Conservation (phyloP, 1,140 invertebrate species). For the Heliothis virescens region DNA sequence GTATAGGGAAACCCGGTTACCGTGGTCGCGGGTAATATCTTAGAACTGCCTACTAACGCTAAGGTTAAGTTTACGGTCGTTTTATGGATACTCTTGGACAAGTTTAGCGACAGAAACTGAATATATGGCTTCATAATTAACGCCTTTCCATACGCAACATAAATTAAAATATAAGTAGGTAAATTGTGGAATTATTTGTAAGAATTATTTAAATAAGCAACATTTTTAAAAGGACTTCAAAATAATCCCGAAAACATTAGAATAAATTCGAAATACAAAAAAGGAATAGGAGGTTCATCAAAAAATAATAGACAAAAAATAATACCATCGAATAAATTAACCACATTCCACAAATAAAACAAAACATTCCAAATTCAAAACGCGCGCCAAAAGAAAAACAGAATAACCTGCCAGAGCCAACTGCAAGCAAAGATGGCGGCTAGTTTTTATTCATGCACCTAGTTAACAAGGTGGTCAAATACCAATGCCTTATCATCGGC, state of each 20-base stretch:
- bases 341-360: not conserved
- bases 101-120: too few relatives aligned
- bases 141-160: too few relatives aligned
- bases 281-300: too few relatives aligned
- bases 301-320: not conserved
- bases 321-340: not conserved
- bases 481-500: slow-evolving; percentile 19
- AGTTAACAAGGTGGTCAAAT: slow-evolving; percentile 39
- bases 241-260: too few relatives aligned
- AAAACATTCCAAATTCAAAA: slow-evolving; percentile 10
- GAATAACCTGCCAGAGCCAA: not conserved
- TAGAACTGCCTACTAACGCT: not conserved
- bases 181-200: too few relatives aligned
- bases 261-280: too few relatives aligned
- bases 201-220: too few relatives aligned
- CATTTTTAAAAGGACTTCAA: too few relatives aligned
- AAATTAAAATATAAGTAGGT: too few relatives aligned
- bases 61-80: not conserved
- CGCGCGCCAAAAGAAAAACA: not conserved
- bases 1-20: slow-evolving; percentile 26
- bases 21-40: slow-evolving; percentile 14
- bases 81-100: not conserved
- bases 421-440: not conserved
- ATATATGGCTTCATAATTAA: too few relatives aligned
- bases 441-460: slow-evolving; percentile 22